Evolutionary conservation across 2,113 vertebrate species (phyloP).

Genomic region (Toxotes jaculatrix): DNA sequence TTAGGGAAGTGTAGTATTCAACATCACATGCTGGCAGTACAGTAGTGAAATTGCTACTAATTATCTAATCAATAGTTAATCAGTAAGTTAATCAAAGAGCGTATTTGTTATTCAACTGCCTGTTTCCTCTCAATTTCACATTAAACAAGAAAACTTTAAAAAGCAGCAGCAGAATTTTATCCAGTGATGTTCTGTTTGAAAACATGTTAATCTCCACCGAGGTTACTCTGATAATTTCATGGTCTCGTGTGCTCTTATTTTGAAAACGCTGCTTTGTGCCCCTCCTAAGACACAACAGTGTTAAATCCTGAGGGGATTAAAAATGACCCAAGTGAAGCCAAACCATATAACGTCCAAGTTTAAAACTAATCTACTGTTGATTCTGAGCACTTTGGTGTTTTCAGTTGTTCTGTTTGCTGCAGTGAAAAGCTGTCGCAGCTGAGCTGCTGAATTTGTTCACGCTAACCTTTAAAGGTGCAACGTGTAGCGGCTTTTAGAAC

Average conservation of each 20-base stretch:
- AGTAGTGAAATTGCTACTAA: not conserved
- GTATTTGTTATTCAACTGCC: not conserved
- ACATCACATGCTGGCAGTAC: not conserved
- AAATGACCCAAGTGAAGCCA: slow-evolving; percentile 16
- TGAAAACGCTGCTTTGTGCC: slow-evolving; percentile 6
- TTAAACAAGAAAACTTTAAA: not conserved
- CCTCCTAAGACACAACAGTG: slow-evolving; percentile 12
- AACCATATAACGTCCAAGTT: slow-evolving; percentile 17
- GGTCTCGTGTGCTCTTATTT: not conserved
- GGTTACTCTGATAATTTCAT: not conserved
- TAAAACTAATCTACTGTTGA: not conserved
- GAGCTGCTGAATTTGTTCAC: no score
- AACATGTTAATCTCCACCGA: slow-evolving; percentile 4
- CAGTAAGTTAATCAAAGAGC: not conserved
- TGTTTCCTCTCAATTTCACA: slow-evolving; percentile 10
- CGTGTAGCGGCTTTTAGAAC: slow-evolving; percentile 32
- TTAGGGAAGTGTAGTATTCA: not conserved
- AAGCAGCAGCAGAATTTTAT: not conserved
- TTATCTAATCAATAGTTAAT: not conserved
- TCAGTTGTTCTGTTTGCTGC: slow-evolving; percentile 10
- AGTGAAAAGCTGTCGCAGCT: slow-evolving; percentile 1
- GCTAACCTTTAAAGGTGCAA: slow-evolving; percentile 17
- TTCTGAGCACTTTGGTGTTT: slow-evolving; percentile 18
- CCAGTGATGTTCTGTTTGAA: not conserved
- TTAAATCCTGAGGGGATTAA: slow-evolving; percentile 45